Percentiles rank a stretch among this genome's conserved stretches.
phyloP scores from a whole-genome alignment of 2,888 invertebrate genomes.

The Notocelia uddmanniana region DNA sequence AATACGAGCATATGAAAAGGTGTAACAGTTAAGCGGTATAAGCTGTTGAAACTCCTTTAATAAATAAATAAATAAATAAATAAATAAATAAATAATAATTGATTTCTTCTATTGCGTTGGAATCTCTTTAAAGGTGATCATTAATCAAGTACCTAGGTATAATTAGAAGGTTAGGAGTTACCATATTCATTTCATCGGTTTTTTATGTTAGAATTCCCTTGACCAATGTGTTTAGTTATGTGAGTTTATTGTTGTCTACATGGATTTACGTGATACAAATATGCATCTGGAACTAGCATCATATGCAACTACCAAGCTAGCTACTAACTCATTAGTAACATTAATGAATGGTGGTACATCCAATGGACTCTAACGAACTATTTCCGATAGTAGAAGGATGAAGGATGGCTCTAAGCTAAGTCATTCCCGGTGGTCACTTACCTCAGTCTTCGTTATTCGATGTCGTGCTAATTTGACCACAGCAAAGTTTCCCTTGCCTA shows the following conservation, averaged over 20 bases:
- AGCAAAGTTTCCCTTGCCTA: constrained; percentile 99
- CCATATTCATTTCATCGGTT: background rate
- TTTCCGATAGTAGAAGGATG: background rate
- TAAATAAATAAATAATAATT: no score
- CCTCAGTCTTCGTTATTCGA: constrained; percentile 99
- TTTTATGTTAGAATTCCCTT: background rate
- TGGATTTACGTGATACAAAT: background rate
- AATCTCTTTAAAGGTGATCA: background rate
- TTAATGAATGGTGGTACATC: background rate
- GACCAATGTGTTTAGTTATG: background rate
- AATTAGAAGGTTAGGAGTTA: background rate
- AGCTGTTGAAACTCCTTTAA: no score
- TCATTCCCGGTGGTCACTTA: constrained; percentile 75
- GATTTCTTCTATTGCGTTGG: constrained; percentile 19
- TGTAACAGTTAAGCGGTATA: constrained; percentile 14
- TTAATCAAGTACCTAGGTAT: background rate
- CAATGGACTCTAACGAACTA: background rate
- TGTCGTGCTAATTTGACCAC: constrained; percentile 99
- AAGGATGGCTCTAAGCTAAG: background rate
- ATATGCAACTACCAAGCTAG: background rate
- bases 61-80: no score
- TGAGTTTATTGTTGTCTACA: constrained; percentile 8
- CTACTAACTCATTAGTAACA: background rate
- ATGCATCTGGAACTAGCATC: background rate
- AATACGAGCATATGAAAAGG: constrained; percentile 13